Base-by-base conservation (phyloP, 1,140 invertebrate genomes). In the Saccostrea echinata region DNA sequence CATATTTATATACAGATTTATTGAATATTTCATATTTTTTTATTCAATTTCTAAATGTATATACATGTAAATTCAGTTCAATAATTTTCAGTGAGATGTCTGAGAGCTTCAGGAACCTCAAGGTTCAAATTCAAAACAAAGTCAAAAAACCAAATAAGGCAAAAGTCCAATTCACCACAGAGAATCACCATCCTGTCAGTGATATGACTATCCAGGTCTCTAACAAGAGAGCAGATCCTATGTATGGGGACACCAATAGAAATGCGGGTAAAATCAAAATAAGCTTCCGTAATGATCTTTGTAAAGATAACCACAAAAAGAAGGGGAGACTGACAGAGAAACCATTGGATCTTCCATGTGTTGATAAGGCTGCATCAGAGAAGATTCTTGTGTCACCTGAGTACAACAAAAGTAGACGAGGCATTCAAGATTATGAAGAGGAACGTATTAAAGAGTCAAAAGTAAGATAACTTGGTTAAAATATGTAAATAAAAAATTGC, bases 351-450 rank as follows among this genome's bases (percentile, higher is more conserved):
- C 27, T 16, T 33, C 68, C 68, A 76, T 33, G 24, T 16, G 24
- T 30, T 1, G 30, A 33, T 33, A 30, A 13, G 27, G 27, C 24
- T 16, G 24, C 24, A 12, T 12, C 68, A 3, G 13, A 9, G 68
- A 76, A 30, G 27, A 33, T 76, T 12, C 13, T 30, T 12, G 68
- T 76, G 27, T 76, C 68, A 3, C 27, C 68, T 0, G 27, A 76
- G 68, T 76, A 76, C 27, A 76, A 76, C 68, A 76, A 30, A 27
- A 76, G 68, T 76, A 76, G 68, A 18, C 24, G 68, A 76, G 68
- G 27, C 68, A 76, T 76, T 16, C 24, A 76, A 18, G 24, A 30
- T 33, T 76, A 76, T 33, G 68, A 30, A 16, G 68, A 76, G 68
- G 68, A 76, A 16, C 68, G 24, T 27, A 76, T 9, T 35, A 76